Percentiles rank a stretch among this genome's conserved stretches.
phyloP scores from a whole-genome alignment of 2,888 invertebrate species.

The Protophormia terraenovae region DNA sequence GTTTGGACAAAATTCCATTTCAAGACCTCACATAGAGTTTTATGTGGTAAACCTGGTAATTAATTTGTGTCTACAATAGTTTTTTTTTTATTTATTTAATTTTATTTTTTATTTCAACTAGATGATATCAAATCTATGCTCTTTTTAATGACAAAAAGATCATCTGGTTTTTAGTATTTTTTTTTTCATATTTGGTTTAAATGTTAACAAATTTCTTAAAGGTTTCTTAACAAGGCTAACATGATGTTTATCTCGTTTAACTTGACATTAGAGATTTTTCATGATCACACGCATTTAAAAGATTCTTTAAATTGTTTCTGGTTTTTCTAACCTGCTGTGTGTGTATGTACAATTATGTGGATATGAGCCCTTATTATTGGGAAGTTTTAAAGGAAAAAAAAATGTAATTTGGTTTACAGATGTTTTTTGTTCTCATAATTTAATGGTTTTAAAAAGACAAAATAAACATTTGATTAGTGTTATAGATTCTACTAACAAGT shows the following conservation, averaged over 20 bases:
- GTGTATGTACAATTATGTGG: slow-evolving; percentile 43
- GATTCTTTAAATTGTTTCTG: background rate
- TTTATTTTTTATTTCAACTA: slow-evolving; percentile 25
- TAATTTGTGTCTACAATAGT: slow-evolving; percentile 62
- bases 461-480: slow-evolving; percentile 36
- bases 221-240: slow-evolving; percentile 55
- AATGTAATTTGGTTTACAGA: slow-evolving; percentile 79
- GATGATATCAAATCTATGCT: slow-evolving; percentile 40
- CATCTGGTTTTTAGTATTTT: slow-evolving; percentile 25
- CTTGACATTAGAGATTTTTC: slow-evolving; percentile 61
- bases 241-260: slow-evolving; percentile 59
- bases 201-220: slow-evolving; percentile 40
- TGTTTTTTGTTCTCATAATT: slow-evolving; percentile 72
- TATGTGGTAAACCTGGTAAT: slow-evolving; percentile 55
- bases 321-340: slow-evolving; percentile 68
- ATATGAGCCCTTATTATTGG: slow-evolving; percentile 65
- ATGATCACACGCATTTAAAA: slow-evolving; percentile 62
- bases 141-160: slow-evolving; percentile 58
- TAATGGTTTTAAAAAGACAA: slow-evolving; percentile 1
- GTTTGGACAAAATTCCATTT: background rate
- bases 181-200: background rate
- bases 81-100: slow-evolving; percentile 1
- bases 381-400: slow-evolving; percentile 48
- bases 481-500: slow-evolving; percentile 45
- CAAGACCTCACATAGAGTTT: slow-evolving; percentile 64